Evolutionary conservation across 1,140 invertebrate species (phyloP), one percentile per base, ranked within the genome.

Genomic region (Lethrus apterus): DNA sequence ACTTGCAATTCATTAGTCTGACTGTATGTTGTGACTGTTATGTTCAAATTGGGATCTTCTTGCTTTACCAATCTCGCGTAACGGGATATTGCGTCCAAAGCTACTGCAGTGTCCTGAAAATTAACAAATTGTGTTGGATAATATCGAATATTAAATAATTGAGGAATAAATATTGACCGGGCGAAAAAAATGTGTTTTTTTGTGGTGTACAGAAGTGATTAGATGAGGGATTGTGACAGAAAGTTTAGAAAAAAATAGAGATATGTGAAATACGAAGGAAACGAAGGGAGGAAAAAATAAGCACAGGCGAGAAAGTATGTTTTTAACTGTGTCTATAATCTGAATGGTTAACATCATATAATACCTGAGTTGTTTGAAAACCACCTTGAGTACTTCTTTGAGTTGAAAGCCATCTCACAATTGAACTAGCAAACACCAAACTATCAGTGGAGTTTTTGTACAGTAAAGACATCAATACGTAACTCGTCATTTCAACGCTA

Each of bases 321-420:
- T 33, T 33, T 18, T 17, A 14, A 7, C 17, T 18, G 19, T 7
- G 24, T 7, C n/a, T 26, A 7, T n/a, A n/a, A 26, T 26, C n/a
- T 26, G n/a, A 7, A n/a, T 26, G 7, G 24, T 26, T 26, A 26
- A 26, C 24, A n/a, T 7, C 24, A 26, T n/a, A 7, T 26, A n/a
- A 26, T 42, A 63, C 60, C 38, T 60, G 58, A 1, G 78, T 79
- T 3, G 81, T 81, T 2, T 73, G 71, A 55, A 84, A 86, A 14
- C 83, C 83, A 21, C 84, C 84, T 23, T 75, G 65, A 3, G 75
- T 64, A 60, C 84, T 85, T 45, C 79, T 67, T 56, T 86, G 78
- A 24, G 75, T 70, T 2, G 76, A 72, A 44, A 89, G 65, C 81
- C 83, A 86, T 5, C 75, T 60, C 0, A 80, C 69, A 4, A 73